A percentile compares a stretch with the other conserved stretches of the same genome.
Evolutionary conservation across 2,113 vertebrate species (phyloP).

Genomic region (Acanthochromis polyacanthus): DNA sequence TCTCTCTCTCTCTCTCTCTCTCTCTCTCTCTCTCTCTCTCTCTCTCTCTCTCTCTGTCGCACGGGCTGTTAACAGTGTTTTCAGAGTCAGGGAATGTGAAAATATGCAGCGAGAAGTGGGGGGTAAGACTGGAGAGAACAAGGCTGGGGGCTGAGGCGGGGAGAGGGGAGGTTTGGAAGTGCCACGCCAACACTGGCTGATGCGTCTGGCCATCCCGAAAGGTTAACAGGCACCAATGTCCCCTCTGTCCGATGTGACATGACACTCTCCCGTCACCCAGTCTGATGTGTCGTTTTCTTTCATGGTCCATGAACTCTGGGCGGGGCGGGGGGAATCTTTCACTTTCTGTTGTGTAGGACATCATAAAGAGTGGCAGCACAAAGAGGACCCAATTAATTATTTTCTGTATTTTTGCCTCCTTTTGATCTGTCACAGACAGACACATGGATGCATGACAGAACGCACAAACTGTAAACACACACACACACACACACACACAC

Average conservation of each 20-base stretch:
- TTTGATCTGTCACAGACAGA: slow-evolving; percentile 55
- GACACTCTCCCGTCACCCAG: slow-evolving; percentile 47
- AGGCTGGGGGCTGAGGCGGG: background rate
- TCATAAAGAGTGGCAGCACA: slow-evolving; percentile 61
- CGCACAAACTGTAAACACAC: background rate
- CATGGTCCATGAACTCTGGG: slow-evolving; percentile 32
- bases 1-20: slow-evolving; percentile 44
- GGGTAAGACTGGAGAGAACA: slow-evolving; percentile 14
- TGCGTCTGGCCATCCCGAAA: slow-evolving; percentile 68
- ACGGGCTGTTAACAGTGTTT: slow-evolving; percentile 70
- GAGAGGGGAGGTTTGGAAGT: background rate
- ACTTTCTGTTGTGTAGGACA: slow-evolving; percentile 46
- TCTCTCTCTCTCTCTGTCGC: slow-evolving; percentile 27
- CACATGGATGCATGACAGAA: slow-evolving; percentile 3
- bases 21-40: slow-evolving; percentile 51
- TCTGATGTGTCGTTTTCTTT: slow-evolving; percentile 57
- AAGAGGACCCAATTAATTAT: slow-evolving; percentile 57
- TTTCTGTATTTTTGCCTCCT: slow-evolving; percentile 38
- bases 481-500: background rate
- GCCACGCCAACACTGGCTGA: slow-evolving; percentile 41
- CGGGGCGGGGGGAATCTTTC: slow-evolving; percentile 20
- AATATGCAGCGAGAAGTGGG: slow-evolving; percentile 64
- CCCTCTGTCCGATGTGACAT: slow-evolving; percentile 57
- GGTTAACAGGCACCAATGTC: slow-evolving; percentile 68
- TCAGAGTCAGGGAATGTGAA: slow-evolving; percentile 69